phyloP scores from a whole-genome alignment of 2,888 invertebrate genomes.

The Nephrotoma flavescens region DNA sequence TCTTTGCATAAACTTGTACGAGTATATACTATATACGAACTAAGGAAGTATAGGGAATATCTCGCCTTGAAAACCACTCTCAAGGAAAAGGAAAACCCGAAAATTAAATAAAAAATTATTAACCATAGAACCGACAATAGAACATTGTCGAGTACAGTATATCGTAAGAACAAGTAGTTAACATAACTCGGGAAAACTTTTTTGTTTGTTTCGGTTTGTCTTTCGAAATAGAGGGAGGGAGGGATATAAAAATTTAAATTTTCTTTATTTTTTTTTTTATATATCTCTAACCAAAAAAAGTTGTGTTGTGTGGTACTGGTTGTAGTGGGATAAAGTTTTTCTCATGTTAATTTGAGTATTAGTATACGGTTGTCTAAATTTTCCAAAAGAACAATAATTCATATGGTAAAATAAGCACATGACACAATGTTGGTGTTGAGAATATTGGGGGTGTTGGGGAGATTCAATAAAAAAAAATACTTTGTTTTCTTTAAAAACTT shows the following conservation, averaged over 20 bases:
- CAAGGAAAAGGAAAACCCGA: background rate
- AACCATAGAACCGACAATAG: conserved; percentile 1
- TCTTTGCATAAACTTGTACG: background rate
- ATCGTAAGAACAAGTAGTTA: background rate
- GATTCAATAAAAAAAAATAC: background rate
- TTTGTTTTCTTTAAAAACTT: background rate
- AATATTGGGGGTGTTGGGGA: background rate
- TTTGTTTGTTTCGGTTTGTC: background rate
- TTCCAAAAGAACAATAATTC: background rate
- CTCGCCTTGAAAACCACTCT: background rate
- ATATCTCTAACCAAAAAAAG: background rate
- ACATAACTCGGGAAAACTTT: background rate
- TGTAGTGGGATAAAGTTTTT: background rate
- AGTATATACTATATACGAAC: background rate
- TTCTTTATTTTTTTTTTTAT: background rate
- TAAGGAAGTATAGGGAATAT: background rate
- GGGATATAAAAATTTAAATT: background rate
- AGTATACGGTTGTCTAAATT: background rate
- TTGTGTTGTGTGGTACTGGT: background rate
- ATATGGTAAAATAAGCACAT: background rate
- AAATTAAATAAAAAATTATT: background rate
- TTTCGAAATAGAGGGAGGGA: background rate
- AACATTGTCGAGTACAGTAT: background rate
- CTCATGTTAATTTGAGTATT: background rate
- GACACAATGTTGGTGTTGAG: background rate